These are phyloP conservation scores for Baryphthengus martii DNA, from an alignment of 2,113 vertebrate genomes.

Conservation along the genomic window DNA sequence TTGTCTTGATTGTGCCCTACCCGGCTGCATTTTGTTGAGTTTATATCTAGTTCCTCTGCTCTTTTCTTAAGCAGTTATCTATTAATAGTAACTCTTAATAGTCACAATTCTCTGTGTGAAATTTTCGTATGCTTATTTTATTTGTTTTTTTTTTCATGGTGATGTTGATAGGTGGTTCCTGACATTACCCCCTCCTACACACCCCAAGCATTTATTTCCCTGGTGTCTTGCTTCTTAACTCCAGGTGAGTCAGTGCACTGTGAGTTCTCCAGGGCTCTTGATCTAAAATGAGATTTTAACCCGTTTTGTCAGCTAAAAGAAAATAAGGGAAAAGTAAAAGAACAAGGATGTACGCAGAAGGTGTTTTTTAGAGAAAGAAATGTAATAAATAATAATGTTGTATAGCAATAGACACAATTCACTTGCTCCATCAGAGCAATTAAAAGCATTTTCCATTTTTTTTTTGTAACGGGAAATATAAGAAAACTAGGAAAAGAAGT, in stretches of 20 bases:
- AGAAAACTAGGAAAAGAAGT: not conserved
- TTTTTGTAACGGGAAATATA: not conserved
- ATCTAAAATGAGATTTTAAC: not conserved
- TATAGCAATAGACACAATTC: not conserved
- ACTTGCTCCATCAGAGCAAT: not conserved
- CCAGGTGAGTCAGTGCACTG: not conserved
- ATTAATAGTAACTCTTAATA: not conserved
- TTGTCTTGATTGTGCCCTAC: not conserved
- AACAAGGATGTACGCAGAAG: not conserved
- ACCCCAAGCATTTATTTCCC: not conserved
- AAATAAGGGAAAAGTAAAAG: not conserved
- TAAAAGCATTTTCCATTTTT: not conserved
- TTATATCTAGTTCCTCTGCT: not conserved
- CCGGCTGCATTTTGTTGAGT: not conserved
- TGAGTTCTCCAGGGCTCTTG: not conserved
- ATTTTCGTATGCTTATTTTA: too few relatives aligned
- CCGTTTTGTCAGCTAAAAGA: not conserved
- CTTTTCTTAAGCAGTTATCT: not conserved
- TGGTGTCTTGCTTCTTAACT: not conserved
- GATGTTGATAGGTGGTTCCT: not conserved
- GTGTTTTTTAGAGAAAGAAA: not conserved
- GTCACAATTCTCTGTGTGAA: not conserved
- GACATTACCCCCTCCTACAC: not conserved
- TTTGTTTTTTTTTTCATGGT: not conserved
- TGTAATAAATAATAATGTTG: not conserved